phyloP scores from a whole-genome alignment of 2,797 vertebrate genomes.

The Sardinella longiceps region DNA sequence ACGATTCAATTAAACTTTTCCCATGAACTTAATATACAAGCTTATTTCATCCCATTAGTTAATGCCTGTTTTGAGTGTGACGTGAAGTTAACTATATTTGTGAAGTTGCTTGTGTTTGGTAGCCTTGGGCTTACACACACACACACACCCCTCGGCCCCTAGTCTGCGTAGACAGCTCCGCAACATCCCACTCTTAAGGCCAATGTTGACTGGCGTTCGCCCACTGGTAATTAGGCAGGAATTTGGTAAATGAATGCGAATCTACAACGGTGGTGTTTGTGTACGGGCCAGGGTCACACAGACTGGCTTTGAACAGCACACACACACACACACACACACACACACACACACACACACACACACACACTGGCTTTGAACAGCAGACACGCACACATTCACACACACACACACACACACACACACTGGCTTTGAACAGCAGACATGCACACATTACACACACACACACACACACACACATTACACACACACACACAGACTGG shows the following conservation, averaged over 20 bases:
- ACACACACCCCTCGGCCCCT: too few relatives aligned
- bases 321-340: too few relatives aligned
- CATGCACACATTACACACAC: too few relatives aligned
- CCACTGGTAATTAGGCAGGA: background rate
- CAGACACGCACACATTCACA: too few relatives aligned
- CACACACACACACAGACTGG: too few relatives aligned
- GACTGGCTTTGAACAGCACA: background rate
- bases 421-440: too few relatives aligned
- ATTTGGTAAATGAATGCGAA: constrained; percentile 1
- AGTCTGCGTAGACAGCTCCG: too few relatives aligned
- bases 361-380: background rate
- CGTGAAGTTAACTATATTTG: background rate
- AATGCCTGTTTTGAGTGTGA: background rate
- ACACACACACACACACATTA: too few relatives aligned
- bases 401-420: too few relatives aligned
- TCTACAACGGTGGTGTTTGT: background rate
- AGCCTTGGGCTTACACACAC: too few relatives aligned
- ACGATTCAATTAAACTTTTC: background rate
- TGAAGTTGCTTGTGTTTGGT: background rate
- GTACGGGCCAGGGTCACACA: background rate
- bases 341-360: too few relatives aligned
- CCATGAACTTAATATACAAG: background rate
- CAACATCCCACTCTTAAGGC: background rate
- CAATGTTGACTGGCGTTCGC: background rate
- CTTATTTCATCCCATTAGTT: background rate